Percentiles rank a stretch among this genome's conserved stretches.
Evolutionary conservation across 2,113 vertebrate species (phyloP).

Genomic region (Dascyllus trimaculatus): DNA sequence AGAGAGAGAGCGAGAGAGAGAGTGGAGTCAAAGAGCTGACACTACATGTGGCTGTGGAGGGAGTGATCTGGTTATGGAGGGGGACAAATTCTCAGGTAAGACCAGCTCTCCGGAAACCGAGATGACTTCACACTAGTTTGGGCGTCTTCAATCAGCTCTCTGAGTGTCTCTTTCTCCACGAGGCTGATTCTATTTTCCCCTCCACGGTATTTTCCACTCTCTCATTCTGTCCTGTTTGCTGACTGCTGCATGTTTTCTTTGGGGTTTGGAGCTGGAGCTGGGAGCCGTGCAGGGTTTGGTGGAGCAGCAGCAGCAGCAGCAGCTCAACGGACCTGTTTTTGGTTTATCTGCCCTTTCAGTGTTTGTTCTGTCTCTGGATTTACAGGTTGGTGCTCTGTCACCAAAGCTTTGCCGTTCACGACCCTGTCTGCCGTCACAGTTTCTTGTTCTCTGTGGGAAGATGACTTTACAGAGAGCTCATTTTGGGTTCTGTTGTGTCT

Average conservation of each 20-base stretch:
- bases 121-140: slow-evolving; percentile 3
- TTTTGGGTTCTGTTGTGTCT: slow-evolving; percentile 1
- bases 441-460: not conserved
- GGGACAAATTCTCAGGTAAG: slow-evolving; percentile 98
- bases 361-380: slow-evolving; percentile 21
- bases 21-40: slow-evolving; percentile 81
- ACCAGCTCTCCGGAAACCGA: slow-evolving; percentile 47
- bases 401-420: not conserved
- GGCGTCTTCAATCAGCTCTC: slow-evolving; percentile 16
- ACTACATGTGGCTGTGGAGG: slow-evolving; percentile 90
- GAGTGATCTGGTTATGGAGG: slow-evolving; percentile 91
- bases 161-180: slow-evolving; percentile 46
- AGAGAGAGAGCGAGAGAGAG: slow-evolving; percentile 51
- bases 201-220: slow-evolving; percentile 81
- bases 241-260: slow-evolving; percentile 80
- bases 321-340: slow-evolving; percentile 48
- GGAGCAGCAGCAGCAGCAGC: too few species aligned
- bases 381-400: slow-evolving; percentile 9
- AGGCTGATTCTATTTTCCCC: slow-evolving; percentile 64
- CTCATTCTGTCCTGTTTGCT: slow-evolving; percentile 80
- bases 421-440: not conserved
- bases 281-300: slow-evolving; percentile 58
- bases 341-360: slow-evolving; percentile 31
- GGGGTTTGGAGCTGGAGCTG: slow-evolving; percentile 65
- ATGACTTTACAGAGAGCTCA: not conserved